These are phyloP conservation scores for Pristionchus mayeri DNA, from an alignment of 2,888 invertebrate species.

Conservation along the genomic window DNA sequence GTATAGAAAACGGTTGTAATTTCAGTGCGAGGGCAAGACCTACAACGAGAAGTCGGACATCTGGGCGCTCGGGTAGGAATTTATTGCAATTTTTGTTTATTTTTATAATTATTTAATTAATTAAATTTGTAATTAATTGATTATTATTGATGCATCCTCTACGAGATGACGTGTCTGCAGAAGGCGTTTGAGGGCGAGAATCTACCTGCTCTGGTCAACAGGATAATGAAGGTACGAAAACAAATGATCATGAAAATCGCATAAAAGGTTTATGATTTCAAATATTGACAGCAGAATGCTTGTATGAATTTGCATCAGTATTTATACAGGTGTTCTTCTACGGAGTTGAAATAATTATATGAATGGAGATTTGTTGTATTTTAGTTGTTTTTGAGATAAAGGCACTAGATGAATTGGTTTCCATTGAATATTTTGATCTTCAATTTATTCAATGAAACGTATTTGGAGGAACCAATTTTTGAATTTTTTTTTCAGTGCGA, in stretches of 20 bases:
- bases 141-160: conserved; percentile 82
- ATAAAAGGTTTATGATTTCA: too few species aligned
- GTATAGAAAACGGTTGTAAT: neutral
- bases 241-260: too few species aligned
- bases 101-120: conserved; percentile 77
- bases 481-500: conserved; percentile 80
- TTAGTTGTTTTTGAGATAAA: too few species aligned
- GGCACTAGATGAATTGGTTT: too few species aligned
- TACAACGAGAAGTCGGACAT: conserved; percentile 87
- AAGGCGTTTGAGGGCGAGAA: conserved; percentile 85
- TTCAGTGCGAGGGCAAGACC: conserved; percentile 85
- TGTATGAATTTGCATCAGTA: too few species aligned
- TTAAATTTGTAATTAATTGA: conserved; percentile 76
- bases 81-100: neutral
- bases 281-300: too few species aligned
- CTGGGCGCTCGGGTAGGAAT: conserved; percentile 83
- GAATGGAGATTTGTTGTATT: too few species aligned
- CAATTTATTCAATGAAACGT: too few species aligned
- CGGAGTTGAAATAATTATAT: too few species aligned
- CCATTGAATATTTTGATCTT: too few species aligned
- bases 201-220: conserved; percentile 84
- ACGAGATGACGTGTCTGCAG: conserved; percentile 84
- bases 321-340: too few species aligned
- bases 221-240: conserved; percentile 83
- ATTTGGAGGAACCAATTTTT: too few species aligned